phyloP scores from a whole-genome alignment of 2,797 vertebrate species.

The Cirrhinus mrigala region DNA sequence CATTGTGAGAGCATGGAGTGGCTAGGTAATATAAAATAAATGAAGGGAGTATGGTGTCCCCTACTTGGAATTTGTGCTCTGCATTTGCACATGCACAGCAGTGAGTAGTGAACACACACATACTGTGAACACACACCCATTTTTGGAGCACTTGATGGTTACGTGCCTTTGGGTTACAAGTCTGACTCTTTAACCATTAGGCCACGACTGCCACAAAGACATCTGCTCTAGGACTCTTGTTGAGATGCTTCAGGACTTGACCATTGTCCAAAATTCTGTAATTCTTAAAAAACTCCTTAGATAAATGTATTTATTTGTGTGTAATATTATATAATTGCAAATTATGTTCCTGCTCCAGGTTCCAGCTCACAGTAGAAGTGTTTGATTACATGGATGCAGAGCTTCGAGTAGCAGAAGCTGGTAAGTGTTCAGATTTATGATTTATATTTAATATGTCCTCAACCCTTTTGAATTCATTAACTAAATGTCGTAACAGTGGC shows the following conservation, averaged over 20 bases:
- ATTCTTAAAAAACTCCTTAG: neutral
- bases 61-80: too few relatives aligned
- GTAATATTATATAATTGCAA: neutral
- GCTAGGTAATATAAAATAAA: neutral
- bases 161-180: too few relatives aligned
- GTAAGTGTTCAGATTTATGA: slow-evolving; percentile 73
- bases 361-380: slow-evolving; percentile 97
- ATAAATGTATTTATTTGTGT: neutral
- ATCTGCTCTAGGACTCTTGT: neutral
- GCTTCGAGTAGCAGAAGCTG: slow-evolving; percentile 92
- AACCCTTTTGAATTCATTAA: neutral
- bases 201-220: too few relatives aligned
- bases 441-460: neutral
- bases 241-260: neutral
- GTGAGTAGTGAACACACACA: too few relatives aligned
- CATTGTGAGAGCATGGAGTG: too few relatives aligned
- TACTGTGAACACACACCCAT: too few relatives aligned
- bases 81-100: too few relatives aligned
- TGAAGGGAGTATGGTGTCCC: too few relatives aligned
- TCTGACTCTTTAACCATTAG: too few relatives aligned
- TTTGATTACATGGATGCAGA: slow-evolving; percentile 97
- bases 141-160: too few relatives aligned
- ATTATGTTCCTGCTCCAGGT: slow-evolving; percentile 75
- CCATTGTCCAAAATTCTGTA: neutral
- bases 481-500: neutral